Evolutionary conservation across 2,113 vertebrate genomes (phyloP).

Genomic region (Coracopsis vasa): DNA sequence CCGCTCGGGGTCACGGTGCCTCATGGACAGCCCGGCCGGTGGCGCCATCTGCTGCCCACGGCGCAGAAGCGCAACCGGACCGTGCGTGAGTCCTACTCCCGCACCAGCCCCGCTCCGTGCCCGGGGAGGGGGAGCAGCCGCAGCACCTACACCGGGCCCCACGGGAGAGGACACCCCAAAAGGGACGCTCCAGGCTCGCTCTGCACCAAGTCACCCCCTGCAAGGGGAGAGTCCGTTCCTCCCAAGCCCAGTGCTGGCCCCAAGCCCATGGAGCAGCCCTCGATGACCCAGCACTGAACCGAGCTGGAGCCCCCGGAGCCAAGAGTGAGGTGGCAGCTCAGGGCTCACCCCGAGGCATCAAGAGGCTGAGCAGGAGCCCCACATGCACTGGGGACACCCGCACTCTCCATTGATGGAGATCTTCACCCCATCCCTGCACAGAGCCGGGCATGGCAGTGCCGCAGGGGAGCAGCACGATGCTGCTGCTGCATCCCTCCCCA

Average conservation of each 20-base stretch:
- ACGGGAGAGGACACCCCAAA: accelerated
- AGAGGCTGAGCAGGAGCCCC: neutral
- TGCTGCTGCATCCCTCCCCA: accelerated
- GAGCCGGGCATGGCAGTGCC: accelerated
- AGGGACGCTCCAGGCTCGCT: accelerated
- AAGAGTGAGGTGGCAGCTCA: accelerated
- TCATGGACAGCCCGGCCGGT: accelerated
- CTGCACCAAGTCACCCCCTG: accelerated
- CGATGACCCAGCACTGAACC: accelerated
- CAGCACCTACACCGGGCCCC: neutral
- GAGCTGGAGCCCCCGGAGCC: accelerated
- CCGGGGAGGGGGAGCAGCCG: accelerated
- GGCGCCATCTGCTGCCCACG: neutral
- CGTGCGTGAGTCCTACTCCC: accelerated
- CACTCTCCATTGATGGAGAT: neutral
- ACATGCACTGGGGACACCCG: neutral
- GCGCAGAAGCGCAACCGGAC: neutral
- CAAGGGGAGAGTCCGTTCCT: accelerated
- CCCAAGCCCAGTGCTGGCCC: neutral
- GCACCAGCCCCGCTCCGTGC: neutral
- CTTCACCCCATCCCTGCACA: accelerated
- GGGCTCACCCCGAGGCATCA: accelerated
- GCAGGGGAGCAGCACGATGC: neutral
- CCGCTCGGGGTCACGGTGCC: neutral
- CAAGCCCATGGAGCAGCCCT: accelerated